A percentile compares a stretch with the other conserved stretches of the same genome.
Conservation (phyloP, 2,888 invertebrate species). For the Tuta absoluta region DNA sequence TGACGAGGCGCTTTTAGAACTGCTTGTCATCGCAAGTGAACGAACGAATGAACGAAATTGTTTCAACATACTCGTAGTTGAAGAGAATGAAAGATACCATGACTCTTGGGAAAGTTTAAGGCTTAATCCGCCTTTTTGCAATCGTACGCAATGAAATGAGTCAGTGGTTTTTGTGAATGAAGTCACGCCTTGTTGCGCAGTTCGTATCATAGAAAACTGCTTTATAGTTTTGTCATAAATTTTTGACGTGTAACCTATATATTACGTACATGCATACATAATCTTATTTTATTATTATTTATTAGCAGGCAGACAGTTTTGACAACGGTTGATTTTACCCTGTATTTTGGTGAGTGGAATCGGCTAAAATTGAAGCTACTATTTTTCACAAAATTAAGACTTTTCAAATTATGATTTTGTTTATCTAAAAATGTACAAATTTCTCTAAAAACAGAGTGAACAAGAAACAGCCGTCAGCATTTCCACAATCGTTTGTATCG, state of each 20-base stretch:
- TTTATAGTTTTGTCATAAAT: too few relatives aligned
- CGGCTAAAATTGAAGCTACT: too few relatives aligned
- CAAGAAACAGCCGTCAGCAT: background rate
- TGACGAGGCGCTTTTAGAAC: background rate
- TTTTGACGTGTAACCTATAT: too few relatives aligned
- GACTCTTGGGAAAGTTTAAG: background rate
- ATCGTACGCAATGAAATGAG: too few relatives aligned
- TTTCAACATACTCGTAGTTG: background rate
- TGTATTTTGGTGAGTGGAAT: too few relatives aligned
- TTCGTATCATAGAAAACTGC: too few relatives aligned
- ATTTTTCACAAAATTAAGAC: background rate
- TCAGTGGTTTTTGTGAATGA: too few relatives aligned
- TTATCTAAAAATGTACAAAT: background rate
- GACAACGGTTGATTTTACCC: too few relatives aligned
- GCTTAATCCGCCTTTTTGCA: background rate
- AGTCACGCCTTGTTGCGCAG: too few relatives aligned
- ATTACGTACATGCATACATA: too few relatives aligned
- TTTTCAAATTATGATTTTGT: background rate
- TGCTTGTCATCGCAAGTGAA: slow-evolving; percentile 1
- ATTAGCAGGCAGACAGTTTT: too few relatives aligned
- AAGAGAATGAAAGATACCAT: background rate
- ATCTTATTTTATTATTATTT: too few relatives aligned
- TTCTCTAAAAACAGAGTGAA: background rate
- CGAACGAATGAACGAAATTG: background rate
- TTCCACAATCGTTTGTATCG: slow-evolving; percentile 10